These are phyloP conservation scores for Orbicella faveolata DNA, from an alignment of 64 coral and sea anemone genomes.

Conservation along the genomic window DNA sequence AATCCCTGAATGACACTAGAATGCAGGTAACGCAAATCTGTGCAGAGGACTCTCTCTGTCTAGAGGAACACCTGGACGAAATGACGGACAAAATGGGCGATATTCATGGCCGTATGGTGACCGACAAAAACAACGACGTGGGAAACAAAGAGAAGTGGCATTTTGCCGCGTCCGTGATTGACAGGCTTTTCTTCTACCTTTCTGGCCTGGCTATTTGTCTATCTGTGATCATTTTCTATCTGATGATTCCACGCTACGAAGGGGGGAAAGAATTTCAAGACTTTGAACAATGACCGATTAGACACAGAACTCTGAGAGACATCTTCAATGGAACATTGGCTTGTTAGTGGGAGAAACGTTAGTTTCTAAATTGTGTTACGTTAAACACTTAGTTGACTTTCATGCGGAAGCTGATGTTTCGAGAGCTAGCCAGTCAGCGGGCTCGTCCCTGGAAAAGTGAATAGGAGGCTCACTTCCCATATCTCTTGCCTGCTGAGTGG, in stretches of 20 bases:
- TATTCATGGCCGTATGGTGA: background rate
- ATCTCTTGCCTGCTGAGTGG: no score
- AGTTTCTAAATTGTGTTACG: no score
- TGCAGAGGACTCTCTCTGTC: background rate
- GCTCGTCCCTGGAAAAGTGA: no score
- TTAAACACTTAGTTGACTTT: no score
- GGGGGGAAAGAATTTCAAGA: background rate
- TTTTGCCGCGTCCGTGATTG: constrained; percentile 63
- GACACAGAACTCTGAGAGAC: background rate
- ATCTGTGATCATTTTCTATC: constrained; percentile 49
- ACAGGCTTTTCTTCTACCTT: constrained; percentile 57
- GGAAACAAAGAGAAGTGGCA: constrained; percentile 61
- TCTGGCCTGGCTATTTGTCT: constrained; percentile 37
- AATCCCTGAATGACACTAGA: background rate
- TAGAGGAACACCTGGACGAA: constrained; percentile 33
- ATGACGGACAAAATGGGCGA: constrained; percentile 38
- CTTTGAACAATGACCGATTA: background rate
- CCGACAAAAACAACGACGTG: background rate
- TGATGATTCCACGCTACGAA: constrained; percentile 35
- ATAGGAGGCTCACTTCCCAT: no score
- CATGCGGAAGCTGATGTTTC: no score
- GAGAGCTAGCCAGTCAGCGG: no score
- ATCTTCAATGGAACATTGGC: background rate
- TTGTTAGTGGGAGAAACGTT: no score
- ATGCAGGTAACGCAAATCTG: background rate